These are phyloP conservation scores for Pterobdella sp. DNA, from an alignment of 2,888 invertebrate genomes.

Conservation along the genomic window DNA sequence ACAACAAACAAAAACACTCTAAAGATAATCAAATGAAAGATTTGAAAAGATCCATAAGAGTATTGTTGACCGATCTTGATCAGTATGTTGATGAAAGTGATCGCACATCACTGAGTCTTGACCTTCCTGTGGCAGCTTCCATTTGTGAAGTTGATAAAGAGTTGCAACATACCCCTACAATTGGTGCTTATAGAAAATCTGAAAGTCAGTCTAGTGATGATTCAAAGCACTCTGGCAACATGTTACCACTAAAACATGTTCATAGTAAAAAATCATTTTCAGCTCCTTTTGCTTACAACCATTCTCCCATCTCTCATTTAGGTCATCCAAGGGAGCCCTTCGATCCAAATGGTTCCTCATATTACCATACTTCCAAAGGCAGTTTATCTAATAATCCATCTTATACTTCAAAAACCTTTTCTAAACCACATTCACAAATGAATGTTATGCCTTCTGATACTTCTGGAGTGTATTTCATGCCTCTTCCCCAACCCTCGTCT, in stretches of 20 bases:
- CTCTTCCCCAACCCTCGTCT: background rate
- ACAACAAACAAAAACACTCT: conserved; percentile 8
- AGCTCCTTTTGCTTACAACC: background rate
- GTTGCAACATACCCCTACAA: background rate
- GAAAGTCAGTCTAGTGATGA: conserved; percentile 9
- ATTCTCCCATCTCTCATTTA: background rate
- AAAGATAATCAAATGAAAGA: conserved; percentile 25
- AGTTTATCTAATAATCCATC: too few species aligned
- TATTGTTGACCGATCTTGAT: conserved; percentile 25
- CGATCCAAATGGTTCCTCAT: too few species aligned
- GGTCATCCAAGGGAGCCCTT: background rate
- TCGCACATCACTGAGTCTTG: conserved; percentile 9
- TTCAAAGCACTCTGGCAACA: background rate
- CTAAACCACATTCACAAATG: background rate
- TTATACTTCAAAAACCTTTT: background rate
- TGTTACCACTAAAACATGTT: background rate
- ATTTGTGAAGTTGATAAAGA: conserved; percentile 26
- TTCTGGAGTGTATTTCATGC: conserved; percentile 3
- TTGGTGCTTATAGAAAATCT: background rate
- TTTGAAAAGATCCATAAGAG: conserved; percentile 25
- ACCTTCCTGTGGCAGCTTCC: conserved; percentile 21
- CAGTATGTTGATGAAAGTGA: conserved; percentile 29
- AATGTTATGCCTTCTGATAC: background rate
- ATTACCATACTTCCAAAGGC: too few species aligned
- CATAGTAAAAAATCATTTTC: background rate